Conservation (phyloP, 2,888 invertebrate genomes). For the Osedax frankpressi region DNA sequence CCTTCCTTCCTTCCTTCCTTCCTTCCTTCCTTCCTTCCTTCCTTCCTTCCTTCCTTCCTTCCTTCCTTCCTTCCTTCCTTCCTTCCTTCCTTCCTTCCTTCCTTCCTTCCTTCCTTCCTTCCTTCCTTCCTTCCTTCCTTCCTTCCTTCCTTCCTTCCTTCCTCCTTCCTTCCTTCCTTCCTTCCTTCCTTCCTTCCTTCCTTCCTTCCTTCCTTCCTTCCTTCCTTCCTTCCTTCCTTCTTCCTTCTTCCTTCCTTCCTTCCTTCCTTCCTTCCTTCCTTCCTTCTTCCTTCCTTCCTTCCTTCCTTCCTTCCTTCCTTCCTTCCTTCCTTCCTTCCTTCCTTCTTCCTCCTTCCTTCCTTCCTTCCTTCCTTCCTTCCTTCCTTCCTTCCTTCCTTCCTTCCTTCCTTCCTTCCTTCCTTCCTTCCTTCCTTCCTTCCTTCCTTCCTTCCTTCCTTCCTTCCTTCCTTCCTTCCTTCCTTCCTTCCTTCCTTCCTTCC, state of each 20-base stretch:
- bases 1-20: not conserved
- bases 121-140: not conserved
- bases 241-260: not conserved
- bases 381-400: constrained; percentile 2
- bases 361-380: not conserved
- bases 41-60: not conserved
- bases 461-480: not conserved
- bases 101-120: not conserved
- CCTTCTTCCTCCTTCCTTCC: not conserved
- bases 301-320: not conserved
- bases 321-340: not conserved
- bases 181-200: not conserved
- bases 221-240: not conserved
- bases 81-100: not conserved
- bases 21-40: not conserved
- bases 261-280: not conserved
- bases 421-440: not conserved
- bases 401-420: not conserved
- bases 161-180: not conserved
- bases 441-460: not conserved
- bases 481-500: not conserved
- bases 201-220: not conserved
- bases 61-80: not conserved
- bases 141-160: not conserved
- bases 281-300: not conserved